Evolutionary conservation across 2,888 invertebrate genomes (phyloP), one percentile per base, ranked within the genome.

Genomic region (Amblyjoppa proteus): DNA sequence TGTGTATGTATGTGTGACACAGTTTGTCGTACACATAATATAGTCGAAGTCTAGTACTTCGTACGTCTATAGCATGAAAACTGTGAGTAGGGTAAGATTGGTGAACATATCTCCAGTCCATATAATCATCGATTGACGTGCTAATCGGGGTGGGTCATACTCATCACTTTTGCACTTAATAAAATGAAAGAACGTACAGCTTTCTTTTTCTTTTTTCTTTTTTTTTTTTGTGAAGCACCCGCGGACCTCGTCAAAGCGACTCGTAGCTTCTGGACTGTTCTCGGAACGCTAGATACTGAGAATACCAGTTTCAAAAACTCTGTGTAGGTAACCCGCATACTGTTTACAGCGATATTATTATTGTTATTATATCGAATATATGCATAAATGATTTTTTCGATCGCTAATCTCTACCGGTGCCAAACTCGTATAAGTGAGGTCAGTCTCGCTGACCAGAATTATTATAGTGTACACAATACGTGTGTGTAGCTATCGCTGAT

Each of bases 361-460:
- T 56, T 56, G 25, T 56, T 74, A 77, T 74, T 69, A 74, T 74
- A 83, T 61, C 74, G 69, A 79, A 79, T 69, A 83, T 69, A 88
- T 87, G 88, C 90, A 90, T 91, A 90, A 91, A 92, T 90, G 86
- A 91, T 91, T 91, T 90, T 90, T 89, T 88, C 66, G 88, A 82
- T 85, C 88, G 84, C 87, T 89, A 88, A 90, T 89, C 88, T 85
- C 83, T 85, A 74, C 78, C 38, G 58, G 61, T 70, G 58, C 53
- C 53, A 77, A 85, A 81, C 56, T 73, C 58, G 41, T 34, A 58
- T 49, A 49, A 45, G 61, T 68, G 58, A 64, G 58, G 11, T 28
- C 28, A 28, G 11, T 58, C 58, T 28, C 25, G 28, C 28, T 58
- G 3, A 58, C 13, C 11, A 28, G 11, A 58, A 58, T 58, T 58